phyloP scores from a whole-genome alignment of 1,140 invertebrate genomes.

The Pseudachorutes palmiensis region DNA sequence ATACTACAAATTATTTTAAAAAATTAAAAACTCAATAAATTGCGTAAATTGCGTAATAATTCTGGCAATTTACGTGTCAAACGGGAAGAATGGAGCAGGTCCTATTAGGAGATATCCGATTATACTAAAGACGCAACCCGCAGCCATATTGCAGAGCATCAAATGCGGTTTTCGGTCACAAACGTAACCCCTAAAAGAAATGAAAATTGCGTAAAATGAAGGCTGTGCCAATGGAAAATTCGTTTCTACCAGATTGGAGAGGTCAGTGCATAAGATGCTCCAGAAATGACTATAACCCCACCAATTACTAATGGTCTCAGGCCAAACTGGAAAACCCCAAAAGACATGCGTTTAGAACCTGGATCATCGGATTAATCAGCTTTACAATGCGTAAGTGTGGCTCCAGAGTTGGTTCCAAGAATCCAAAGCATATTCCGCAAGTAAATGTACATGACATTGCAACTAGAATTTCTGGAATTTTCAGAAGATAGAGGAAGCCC shows the following conservation, averaged over 20 bases:
- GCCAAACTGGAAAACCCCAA: constrained; percentile 52
- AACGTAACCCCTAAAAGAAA: constrained; percentile 72
- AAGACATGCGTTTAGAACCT: too few species aligned
- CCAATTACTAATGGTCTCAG: constrained; percentile 61
- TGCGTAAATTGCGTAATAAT: not conserved
- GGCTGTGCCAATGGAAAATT: not conserved
- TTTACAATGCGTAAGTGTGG: constrained; percentile 63
- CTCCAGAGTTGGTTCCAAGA: constrained; percentile 69
- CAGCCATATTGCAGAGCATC: constrained; percentile 57
- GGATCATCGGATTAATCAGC: not conserved
- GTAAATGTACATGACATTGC: constrained; percentile 59
- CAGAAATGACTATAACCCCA: constrained; percentile 78
- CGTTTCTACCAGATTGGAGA: constrained; percentile 57
- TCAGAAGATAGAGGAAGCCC: constrained; percentile 47
- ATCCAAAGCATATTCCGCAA: constrained; percentile 70
- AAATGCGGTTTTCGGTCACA: constrained; percentile 58
- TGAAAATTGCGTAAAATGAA: constrained; percentile 58
- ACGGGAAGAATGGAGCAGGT: constrained; percentile 61
- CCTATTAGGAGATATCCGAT: constrained; percentile 62
- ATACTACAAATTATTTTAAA: too few species aligned
- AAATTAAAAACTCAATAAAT: constrained; percentile 38
- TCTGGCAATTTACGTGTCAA: constrained; percentile 43
- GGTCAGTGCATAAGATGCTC: constrained; percentile 69
- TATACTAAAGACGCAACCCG: constrained; percentile 58
- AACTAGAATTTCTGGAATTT: constrained; percentile 59